Conservation (phyloP, 1,140 invertebrate genomes). For the Ceratosolen solmsi region DNA sequence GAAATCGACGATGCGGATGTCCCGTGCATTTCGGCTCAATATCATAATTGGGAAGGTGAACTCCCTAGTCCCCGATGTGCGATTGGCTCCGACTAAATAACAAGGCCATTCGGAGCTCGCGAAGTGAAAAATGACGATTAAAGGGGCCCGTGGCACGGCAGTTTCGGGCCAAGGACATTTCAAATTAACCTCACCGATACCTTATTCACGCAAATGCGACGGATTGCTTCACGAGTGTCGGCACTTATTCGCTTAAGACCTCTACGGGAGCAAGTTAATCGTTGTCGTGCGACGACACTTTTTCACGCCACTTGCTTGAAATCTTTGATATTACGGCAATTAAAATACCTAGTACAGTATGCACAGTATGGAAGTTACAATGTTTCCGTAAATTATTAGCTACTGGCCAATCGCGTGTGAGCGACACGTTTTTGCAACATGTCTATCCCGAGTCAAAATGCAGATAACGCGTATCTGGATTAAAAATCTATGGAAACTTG, state of each 20-base stretch:
- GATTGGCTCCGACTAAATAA: too few relatives aligned
- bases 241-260: too few relatives aligned
- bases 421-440: neutral
- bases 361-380: neutral
- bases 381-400: neutral
- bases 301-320: neutral
- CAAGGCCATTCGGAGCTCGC: too few relatives aligned
- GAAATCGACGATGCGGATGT: neutral
- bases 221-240: too few relatives aligned
- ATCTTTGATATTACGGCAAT: neutral
- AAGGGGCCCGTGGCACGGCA: too few relatives aligned
- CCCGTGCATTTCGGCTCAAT: neutral
- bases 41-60: neutral
- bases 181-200: neutral
- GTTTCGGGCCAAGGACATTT: too few relatives aligned
- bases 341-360: neutral
- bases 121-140: too few relatives aligned
- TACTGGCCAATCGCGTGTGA: neutral
- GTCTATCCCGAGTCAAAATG: conserved; percentile 2
- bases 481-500: conserved; percentile 14
- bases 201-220: neutral
- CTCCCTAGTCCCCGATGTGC: neutral
- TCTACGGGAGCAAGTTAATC: too few relatives aligned
- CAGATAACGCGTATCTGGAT: neutral
- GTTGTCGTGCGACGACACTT: too few relatives aligned